Conservation (phyloP, 2,888 invertebrate genomes). For the Trichopria drosophilae region DNA sequence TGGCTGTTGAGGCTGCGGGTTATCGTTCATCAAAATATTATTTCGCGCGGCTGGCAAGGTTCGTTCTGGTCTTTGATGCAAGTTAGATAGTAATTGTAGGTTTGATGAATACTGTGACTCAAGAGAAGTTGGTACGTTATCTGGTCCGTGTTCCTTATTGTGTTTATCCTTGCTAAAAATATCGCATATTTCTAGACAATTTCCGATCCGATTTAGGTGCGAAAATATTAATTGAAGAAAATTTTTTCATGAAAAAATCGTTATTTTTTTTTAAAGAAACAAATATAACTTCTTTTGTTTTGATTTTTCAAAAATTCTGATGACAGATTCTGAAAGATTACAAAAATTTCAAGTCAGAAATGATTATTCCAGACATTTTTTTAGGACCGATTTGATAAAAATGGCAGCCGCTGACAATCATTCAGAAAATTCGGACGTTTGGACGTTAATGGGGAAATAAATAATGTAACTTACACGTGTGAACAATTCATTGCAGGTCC, state of each 20-base stretch:
- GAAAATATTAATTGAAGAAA: conserved; percentile 1
- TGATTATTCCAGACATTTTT: too few relatives aligned
- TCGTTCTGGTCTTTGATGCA: conserved; percentile 45
- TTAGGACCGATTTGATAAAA: too few relatives aligned
- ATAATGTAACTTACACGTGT: conserved; percentile 37
- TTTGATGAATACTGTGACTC: conserved; percentile 51
- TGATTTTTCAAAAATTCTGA: too few relatives aligned
- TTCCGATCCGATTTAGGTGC: not conserved
- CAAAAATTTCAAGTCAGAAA: too few relatives aligned
- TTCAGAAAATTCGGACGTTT: too few relatives aligned
- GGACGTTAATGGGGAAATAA: too few relatives aligned
- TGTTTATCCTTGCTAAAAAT: conserved; percentile 48
- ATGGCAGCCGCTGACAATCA: too few relatives aligned
- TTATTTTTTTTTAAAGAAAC: conserved; percentile 2
- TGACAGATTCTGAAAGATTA: too few relatives aligned
- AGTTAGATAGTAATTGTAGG: conserved; percentile 45
- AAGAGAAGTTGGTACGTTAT: conserved; percentile 44
- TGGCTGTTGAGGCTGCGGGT: conserved; percentile 41
- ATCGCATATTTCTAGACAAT: conserved; percentile 1
- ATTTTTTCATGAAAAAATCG: not conserved
- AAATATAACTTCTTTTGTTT: too few relatives aligned
- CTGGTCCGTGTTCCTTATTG: conserved; percentile 48
- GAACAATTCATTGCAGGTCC: not conserved
- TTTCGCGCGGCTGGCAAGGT: conserved; percentile 41
- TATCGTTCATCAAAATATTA: conserved; percentile 47